A percentile compares a stretch with the other conserved stretches of the same genome.
These are phyloP conservation scores for Drosophila sp. DNA, from an alignment of 1,140 invertebrate species.

Conservation along the genomic window DNA sequence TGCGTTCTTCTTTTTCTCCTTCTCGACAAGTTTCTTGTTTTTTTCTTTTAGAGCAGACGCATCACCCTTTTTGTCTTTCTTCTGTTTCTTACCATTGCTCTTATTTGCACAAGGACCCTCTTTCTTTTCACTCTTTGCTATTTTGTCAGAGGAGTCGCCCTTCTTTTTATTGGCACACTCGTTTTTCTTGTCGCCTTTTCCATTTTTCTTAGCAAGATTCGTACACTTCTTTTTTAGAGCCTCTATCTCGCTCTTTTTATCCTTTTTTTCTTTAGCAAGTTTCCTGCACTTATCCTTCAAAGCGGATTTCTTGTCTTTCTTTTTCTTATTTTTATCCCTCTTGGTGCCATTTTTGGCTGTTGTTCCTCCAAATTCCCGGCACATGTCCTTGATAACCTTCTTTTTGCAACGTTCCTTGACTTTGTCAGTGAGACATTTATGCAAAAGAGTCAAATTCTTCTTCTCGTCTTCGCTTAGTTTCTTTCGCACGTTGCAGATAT, in stretches of 20 bases:
- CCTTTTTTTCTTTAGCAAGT: neutral
- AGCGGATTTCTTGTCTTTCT: neutral
- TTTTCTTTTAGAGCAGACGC: neutral
- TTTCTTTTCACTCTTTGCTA: neutral
- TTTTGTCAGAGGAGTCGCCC: neutral
- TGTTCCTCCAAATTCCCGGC: neutral
- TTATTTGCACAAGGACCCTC: neutral
- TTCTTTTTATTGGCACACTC: neutral
- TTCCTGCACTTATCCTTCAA: neutral
- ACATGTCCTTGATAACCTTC: conserved; percentile 25
- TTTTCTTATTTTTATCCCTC: neutral
- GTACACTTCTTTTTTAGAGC: neutral
- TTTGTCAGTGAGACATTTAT: conserved; percentile 1
- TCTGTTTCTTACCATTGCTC: neutral
- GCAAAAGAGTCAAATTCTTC: neutral
- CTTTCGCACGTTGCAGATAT: neutral
- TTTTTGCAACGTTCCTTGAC: conserved; percentile 25
- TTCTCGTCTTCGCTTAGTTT: conserved; percentile 1
- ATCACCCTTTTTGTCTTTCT: neutral
- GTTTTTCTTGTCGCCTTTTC: neutral
- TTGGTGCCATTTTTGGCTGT: neutral
- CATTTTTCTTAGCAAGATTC: neutral
- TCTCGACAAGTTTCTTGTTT: too few species aligned
- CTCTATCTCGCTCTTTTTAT: neutral
- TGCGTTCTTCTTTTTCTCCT: neutral